These are phyloP conservation scores for Sinocyclocheilus anshuiensis DNA, from an alignment of 2,113 vertebrate genomes.

Conservation along the genomic window DNA sequence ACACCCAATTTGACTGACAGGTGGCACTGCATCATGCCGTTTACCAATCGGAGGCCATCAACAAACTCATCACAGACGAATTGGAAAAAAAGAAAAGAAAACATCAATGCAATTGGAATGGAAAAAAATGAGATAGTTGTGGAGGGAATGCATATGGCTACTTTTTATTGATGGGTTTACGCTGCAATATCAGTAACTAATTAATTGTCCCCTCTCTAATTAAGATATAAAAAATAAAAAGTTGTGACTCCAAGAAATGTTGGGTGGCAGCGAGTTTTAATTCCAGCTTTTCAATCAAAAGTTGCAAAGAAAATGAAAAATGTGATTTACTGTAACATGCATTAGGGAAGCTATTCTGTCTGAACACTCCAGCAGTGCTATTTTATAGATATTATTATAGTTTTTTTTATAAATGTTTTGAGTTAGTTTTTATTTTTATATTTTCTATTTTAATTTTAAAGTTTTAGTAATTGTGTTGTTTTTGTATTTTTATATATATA, in stretches of 20 bases:
- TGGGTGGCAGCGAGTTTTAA: not conserved
- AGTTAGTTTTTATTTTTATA: no score
- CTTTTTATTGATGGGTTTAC: slow-evolving; percentile 55
- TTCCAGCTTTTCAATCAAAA: not conserved
- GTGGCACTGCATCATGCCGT: slow-evolving; percentile 32
- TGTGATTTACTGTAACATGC: not conserved
- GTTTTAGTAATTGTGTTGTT: no score
- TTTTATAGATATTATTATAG: no score
- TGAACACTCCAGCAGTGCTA: no score
- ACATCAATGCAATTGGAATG: slow-evolving; percentile 36
- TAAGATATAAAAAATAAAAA: not conserved
- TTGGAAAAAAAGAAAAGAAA: slow-evolving; percentile 30
- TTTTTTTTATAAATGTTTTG: no score
- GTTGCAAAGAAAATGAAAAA: not conserved
- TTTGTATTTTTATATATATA: no score
- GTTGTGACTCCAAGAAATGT: not conserved
- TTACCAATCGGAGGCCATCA: slow-evolving; percentile 45
- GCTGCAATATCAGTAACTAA: slow-evolving; percentile 32
- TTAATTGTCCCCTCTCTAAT: not conserved
- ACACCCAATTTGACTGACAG: slow-evolving; percentile 39
- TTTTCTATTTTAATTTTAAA: no score
- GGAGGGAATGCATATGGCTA: slow-evolving; percentile 37
- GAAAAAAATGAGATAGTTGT: slow-evolving; percentile 8
- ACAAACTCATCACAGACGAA: slow-evolving; percentile 34
- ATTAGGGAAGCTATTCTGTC: no score